A percentile compares a stretch with the other conserved stretches of the same genome.
Conservation (phyloP, 2,113 vertebrate species). For the Dunckerocampus dactyliophorus region DNA sequence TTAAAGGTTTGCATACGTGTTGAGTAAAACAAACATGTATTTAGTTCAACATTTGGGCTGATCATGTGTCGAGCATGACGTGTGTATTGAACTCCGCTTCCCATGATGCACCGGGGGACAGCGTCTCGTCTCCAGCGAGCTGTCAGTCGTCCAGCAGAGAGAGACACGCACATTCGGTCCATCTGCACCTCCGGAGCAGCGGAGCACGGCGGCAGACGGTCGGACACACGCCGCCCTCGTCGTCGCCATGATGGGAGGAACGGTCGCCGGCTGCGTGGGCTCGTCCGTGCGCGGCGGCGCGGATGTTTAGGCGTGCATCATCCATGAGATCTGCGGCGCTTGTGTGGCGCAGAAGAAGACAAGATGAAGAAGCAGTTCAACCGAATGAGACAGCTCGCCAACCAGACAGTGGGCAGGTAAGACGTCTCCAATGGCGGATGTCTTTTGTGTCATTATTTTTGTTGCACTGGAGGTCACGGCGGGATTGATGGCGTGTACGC, state of each 20-base stretch:
- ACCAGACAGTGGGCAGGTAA: constrained; percentile 94
- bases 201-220: constrained; percentile 45
- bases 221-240: constrained; percentile 22
- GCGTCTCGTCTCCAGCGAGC: constrained; percentile 51
- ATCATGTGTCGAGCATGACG: not conserved
- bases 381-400: constrained; percentile 93
- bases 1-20: not conserved
- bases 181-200: constrained; percentile 57
- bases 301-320: constrained; percentile 46
- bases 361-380: constrained; percentile 97
- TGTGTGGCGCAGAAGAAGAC: constrained; percentile 52
- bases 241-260: constrained; percentile 4
- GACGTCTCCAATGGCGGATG: constrained; percentile 12
- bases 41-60: not conserved
- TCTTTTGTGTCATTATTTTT: not conserved
- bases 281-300: constrained; percentile 11
- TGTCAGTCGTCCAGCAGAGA: constrained; percentile 50
- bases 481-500: constrained; percentile 38
- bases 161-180: constrained; percentile 49
- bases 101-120: constrained; percentile 49
- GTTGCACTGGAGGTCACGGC: constrained; percentile 9
- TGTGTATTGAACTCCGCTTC: constrained; percentile 48
- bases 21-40: not conserved
- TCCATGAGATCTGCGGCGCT: constrained; percentile 1
- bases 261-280: not conserved